These are phyloP conservation scores for Craseonycteris thonglongyai DNA, from an alignment of 2,113 vertebrate genomes.

Conservation along the genomic window DNA sequence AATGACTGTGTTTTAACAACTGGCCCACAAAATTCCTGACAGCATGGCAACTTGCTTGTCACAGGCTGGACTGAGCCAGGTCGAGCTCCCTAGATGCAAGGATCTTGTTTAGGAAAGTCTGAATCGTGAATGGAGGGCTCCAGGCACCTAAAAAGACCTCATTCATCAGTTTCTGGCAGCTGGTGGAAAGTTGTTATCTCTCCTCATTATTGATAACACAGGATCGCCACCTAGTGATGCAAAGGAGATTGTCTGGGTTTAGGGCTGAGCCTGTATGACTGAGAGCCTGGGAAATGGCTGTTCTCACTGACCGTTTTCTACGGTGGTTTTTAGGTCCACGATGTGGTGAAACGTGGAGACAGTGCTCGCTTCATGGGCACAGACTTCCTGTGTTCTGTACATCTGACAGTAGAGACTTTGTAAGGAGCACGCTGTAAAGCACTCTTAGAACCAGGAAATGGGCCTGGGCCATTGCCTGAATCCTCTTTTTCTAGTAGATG, in stretches of 20 bases:
- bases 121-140: not conserved
- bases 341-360: not conserved
- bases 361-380: accelerated
- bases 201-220: not conserved
- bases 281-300: not conserved
- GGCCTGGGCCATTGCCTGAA: not conserved
- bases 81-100: not conserved
- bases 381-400: not conserved
- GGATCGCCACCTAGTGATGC: conserved; percentile 61
- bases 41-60: not conserved
- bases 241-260: not conserved
- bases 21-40: not conserved
- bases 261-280: not conserved
- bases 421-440: not conserved
- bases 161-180: not conserved
- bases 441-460: not conserved
- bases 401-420: not conserved
- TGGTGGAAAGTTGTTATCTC: not conserved
- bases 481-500: too few species aligned
- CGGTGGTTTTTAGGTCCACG: not conserved
- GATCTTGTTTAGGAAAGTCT: too few species aligned
- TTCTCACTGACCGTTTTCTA: accelerated
- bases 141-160: not conserved
- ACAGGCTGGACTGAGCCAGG: not conserved
- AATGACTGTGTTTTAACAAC: not conserved